Evolutionary conservation across 2,888 invertebrate species (phyloP).

Genomic region (Standfussiana lucernea): DNA sequence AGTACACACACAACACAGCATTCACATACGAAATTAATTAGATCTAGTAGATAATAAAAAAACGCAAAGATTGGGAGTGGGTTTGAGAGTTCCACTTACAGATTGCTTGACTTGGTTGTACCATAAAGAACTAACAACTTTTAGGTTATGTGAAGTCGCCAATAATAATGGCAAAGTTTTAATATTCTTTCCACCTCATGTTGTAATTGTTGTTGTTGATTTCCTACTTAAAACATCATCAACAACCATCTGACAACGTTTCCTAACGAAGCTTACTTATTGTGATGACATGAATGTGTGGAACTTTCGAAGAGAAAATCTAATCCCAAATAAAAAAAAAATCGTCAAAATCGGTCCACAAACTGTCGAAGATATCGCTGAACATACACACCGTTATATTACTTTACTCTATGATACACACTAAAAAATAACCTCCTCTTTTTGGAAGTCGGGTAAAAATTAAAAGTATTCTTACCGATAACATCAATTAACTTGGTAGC

Average conservation of each 20-base stretch:
- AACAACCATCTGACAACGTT: not conserved
- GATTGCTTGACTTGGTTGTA: not conserved
- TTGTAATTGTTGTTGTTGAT: too few relatives aligned
- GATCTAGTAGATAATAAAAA: not conserved
- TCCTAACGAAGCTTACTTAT: too few relatives aligned
- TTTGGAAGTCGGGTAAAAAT: too few relatives aligned
- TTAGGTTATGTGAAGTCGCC: not conserved
- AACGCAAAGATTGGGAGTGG: not conserved
- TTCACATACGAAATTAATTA: not conserved
- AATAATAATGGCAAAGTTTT: not conserved
- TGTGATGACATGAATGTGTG: not conserved
- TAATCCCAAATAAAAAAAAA: too few relatives aligned
- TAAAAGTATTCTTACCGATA: slow-evolving; percentile 91
- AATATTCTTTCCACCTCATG: not conserved
- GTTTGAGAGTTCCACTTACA: not conserved
- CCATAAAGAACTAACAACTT: too few relatives aligned
- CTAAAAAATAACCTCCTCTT: too few relatives aligned
- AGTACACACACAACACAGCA: not conserved
- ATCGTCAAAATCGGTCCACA: too few relatives aligned
- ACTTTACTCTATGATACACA: too few relatives aligned
- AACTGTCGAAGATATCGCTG: too few relatives aligned
- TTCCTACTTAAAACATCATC: too few relatives aligned
- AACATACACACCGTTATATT: too few relatives aligned
- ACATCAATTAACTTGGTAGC: slow-evolving; percentile 93
- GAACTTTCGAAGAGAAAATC: not conserved